Evolutionary conservation across 2,888 invertebrate genomes (phyloP).

Genomic region (Latrodectus hesperus): DNA sequence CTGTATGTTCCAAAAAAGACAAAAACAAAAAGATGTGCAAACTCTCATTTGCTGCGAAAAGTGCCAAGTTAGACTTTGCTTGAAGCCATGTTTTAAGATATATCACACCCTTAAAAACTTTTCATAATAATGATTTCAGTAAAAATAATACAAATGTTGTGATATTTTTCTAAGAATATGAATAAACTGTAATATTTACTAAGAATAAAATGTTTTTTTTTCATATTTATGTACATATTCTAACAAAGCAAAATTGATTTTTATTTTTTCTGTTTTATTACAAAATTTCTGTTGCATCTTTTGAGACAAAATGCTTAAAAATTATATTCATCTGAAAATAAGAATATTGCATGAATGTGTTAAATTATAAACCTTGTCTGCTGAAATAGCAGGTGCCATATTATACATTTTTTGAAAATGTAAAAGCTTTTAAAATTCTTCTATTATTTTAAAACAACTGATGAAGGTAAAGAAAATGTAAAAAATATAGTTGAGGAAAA

Average conservation of each 20-base stretch:
- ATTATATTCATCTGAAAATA: neutral
- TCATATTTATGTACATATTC: neutral
- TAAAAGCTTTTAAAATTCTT: too few species aligned
- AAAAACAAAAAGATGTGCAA: constrained; percentile 8
- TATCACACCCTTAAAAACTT: neutral
- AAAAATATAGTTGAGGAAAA: too few species aligned
- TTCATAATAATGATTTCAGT: neutral
- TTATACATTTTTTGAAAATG: neutral
- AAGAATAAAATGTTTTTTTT: too few species aligned
- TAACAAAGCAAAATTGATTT: neutral
- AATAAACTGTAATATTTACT: neutral
- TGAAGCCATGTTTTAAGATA: constrained; percentile 21
- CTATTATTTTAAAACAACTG: too few species aligned
- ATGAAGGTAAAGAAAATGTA: too few species aligned
- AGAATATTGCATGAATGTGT: neutral
- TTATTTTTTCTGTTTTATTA: neutral
- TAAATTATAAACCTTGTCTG: neutral
- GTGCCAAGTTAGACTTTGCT: constrained; percentile 3
- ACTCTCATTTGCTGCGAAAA: constrained; percentile 22
- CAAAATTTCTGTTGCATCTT: neutral
- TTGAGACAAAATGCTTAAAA: neutral
- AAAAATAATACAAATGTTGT: neutral
- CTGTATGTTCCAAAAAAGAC: constrained; percentile 13
- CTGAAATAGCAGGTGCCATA: neutral
- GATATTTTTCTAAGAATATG: neutral